phyloP scores from a whole-genome alignment of 2,113 vertebrate species.

The Caloenas nicobarica region DNA sequence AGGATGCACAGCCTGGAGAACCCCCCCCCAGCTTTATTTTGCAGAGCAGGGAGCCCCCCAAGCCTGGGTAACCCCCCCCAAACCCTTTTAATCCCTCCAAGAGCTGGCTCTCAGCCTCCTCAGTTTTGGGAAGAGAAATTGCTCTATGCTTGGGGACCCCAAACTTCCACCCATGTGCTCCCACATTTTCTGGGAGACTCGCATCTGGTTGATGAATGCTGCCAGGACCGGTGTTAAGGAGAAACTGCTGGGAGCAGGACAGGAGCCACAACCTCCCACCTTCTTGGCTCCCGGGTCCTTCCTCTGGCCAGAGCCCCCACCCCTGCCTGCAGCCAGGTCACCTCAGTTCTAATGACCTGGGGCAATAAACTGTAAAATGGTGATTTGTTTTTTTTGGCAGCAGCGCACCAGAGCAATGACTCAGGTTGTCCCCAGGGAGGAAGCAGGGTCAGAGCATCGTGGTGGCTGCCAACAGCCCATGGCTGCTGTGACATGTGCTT shows the following conservation, averaged over 20 bases:
- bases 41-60: neutral
- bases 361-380: neutral
- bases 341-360: neutral
- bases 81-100: neutral
- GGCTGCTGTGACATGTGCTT: accelerated
- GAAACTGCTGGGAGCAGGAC: neutral
- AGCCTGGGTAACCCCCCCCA: no score
- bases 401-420: accelerated
- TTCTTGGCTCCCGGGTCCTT: neutral
- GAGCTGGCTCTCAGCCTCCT: neutral
- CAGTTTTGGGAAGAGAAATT: neutral
- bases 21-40: accelerated
- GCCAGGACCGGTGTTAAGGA: neutral
- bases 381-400: neutral
- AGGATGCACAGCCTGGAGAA: neutral
- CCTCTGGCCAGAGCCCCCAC: neutral
- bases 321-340: neutral
- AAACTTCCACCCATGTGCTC: accelerated
- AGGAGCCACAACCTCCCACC: neutral
- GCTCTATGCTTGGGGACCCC: accelerated
- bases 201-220: neutral
- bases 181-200: neutral
- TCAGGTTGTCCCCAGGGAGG: accelerated
- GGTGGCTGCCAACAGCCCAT: neutral
- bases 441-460: accelerated